Evolutionary conservation across 92 coral and sea anemone species (phyloP).

Genomic region (Umimayanthus kanabou): DNA sequence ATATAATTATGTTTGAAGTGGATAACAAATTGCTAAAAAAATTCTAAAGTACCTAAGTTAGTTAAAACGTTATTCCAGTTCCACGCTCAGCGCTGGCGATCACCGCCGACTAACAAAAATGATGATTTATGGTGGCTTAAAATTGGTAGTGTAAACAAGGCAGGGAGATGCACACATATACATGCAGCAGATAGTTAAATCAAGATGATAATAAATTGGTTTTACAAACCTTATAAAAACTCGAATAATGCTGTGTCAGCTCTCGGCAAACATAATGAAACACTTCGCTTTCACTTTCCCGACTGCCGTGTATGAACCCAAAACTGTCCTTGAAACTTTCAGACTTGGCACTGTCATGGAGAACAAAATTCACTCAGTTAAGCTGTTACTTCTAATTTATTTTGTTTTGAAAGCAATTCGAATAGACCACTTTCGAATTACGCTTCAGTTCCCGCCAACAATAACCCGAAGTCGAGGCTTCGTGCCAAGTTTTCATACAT

Average conservation of each 20-base stretch:
- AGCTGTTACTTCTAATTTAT: neutral
- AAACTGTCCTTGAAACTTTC: constrained; percentile 77
- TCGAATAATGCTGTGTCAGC: constrained; percentile 80
- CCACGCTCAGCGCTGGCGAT: too few species aligned
- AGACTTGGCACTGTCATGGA: constrained; percentile 60
- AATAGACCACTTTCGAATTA: too few species aligned
- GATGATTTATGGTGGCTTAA: too few species aligned
- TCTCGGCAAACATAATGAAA: constrained; percentile 86
- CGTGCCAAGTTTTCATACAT: too few species aligned
- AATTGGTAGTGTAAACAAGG: neutral
- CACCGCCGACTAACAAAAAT: too few species aligned
- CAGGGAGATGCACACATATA: neutral
- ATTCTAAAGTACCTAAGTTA: too few species aligned
- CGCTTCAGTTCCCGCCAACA: too few species aligned
- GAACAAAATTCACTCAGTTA: neutral
- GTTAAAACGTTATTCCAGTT: too few species aligned
- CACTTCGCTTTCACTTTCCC: constrained; percentile 89
- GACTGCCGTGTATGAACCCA: constrained; percentile 81
- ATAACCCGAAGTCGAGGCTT: too few species aligned
- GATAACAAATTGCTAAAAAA: too few species aligned
- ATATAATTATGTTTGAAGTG: too few species aligned
- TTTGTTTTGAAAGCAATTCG: neutral
- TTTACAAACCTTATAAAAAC: constrained; percentile 69
- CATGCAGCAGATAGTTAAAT: neutral
- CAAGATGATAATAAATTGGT: neutral